Evolutionary conservation across 2,113 vertebrate genomes (phyloP).

Genomic region (Dascyllus trimaculatus): DNA sequence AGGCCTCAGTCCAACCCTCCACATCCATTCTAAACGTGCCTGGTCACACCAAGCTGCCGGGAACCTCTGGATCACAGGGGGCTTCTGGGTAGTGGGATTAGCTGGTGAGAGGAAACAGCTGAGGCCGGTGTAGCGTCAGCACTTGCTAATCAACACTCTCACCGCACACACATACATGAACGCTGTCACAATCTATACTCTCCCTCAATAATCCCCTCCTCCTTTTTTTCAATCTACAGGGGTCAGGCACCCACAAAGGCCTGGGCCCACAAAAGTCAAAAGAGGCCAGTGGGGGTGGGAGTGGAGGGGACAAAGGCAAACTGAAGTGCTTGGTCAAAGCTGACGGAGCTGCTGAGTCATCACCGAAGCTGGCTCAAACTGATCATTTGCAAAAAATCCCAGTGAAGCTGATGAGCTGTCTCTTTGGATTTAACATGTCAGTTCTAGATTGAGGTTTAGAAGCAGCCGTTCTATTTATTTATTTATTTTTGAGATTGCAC

Average conservation of each 20-base stretch:
- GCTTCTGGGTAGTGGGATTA: slow-evolving; percentile 79
- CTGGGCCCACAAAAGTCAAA: slow-evolving; percentile 73
- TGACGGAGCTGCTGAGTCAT: slow-evolving; percentile 75
- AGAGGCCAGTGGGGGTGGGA: slow-evolving; percentile 22
- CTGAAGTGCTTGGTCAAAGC: slow-evolving; percentile 77
- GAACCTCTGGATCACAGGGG: slow-evolving; percentile 68
- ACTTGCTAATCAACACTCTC: slow-evolving; percentile 75
- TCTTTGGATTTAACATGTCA: slow-evolving; percentile 2
- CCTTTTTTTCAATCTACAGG: slow-evolving; percentile 56
- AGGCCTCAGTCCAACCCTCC: slow-evolving; percentile 43
- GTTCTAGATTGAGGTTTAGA: not conserved
- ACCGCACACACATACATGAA: slow-evolving; percentile 47
- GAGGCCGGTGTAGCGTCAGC: slow-evolving; percentile 80
- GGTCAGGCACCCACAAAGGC: slow-evolving; percentile 76
- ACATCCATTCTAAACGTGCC: slow-evolving; percentile 57
- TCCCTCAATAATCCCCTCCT: slow-evolving; percentile 63
- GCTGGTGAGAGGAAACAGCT: slow-evolving; percentile 82
- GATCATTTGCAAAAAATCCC: slow-evolving; percentile 40
- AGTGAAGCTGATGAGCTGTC: slow-evolving; percentile 35
- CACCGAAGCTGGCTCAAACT: slow-evolving; percentile 46
- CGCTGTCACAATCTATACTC: slow-evolving; percentile 32
- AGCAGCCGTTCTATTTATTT: not conserved
- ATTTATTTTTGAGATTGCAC: not conserved
- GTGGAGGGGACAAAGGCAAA: slow-evolving; percentile 62
- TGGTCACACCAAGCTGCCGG: slow-evolving; percentile 64